phyloP scores from a whole-genome alignment of 1,140 invertebrate species.

The Trypoxylus dichotomus region DNA sequence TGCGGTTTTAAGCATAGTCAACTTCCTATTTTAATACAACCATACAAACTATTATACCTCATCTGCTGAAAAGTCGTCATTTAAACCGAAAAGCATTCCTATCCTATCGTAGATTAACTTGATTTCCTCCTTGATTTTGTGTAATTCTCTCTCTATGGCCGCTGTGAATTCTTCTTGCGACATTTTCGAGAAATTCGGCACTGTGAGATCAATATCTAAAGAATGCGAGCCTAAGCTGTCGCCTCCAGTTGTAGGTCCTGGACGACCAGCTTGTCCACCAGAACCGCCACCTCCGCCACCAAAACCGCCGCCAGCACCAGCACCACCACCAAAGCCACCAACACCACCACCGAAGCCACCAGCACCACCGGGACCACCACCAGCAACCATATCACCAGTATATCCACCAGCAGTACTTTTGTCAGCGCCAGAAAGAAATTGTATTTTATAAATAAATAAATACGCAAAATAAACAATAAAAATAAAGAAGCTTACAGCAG shows the following conservation, averaged over 20 bases:
- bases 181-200: conserved; percentile 19
- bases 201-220: background rate
- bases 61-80: background rate
- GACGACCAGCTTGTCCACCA: background rate
- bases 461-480: no score
- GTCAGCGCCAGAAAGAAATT: no score
- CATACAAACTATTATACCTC: background rate
- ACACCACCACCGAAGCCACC: no score
- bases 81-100: background rate
- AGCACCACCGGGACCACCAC: no score
- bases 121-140: background rate
- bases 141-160: background rate
- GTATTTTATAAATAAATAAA: no score
- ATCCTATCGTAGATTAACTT: background rate
- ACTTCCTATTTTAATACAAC: background rate
- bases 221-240: background rate
- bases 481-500: no score
- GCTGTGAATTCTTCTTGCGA: background rate
- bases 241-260: background rate
- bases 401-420: no score
- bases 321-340: no score
- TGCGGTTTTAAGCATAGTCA: no score
- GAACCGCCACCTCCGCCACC: background rate
- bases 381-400: no score
- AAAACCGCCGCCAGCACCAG: no score